Conservation (phyloP, 2,797 vertebrate species). For the Microchirus variegatus region DNA sequence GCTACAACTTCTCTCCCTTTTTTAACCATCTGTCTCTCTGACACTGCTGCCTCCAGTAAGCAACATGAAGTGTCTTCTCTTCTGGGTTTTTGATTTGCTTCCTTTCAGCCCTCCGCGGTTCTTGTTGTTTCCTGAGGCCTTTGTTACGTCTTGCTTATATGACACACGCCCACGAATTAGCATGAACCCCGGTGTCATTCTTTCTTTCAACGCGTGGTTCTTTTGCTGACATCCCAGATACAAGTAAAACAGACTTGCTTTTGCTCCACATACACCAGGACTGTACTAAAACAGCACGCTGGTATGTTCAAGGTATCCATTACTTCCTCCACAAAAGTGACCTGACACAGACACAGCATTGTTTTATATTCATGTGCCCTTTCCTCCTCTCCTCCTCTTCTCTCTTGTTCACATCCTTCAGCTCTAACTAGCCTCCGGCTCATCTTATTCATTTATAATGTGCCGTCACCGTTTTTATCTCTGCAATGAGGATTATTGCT, state of each 20-base stretch:
- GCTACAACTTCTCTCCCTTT: slow-evolving; percentile 15
- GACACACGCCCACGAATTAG: background rate
- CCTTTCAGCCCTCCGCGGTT: slow-evolving; percentile 17
- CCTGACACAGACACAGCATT: slow-evolving; percentile 37
- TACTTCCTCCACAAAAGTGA: slow-evolving; percentile 49
- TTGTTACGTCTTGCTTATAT: background rate
- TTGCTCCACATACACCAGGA: too few species aligned
- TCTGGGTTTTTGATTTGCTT: slow-evolving; percentile 32
- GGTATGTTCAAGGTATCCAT: slow-evolving; percentile 47
- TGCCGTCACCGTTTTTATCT: slow-evolving; percentile 33
- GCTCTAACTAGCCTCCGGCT: slow-evolving; percentile 35
- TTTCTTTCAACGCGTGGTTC: slow-evolving; percentile 29
- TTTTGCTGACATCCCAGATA: slow-evolving; percentile 28
- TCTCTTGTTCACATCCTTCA: slow-evolving; percentile 31
- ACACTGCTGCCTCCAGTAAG: slow-evolving; percentile 14
- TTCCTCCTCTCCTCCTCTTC: slow-evolving; percentile 27
- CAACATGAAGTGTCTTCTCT: slow-evolving; percentile 13
- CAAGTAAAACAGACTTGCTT: slow-evolving; percentile 7
- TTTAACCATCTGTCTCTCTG: slow-evolving; percentile 13
- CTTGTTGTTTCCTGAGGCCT: slow-evolving; percentile 19
- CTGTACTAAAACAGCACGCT: slow-evolving; percentile 6
- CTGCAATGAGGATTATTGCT: slow-evolving; percentile 19
- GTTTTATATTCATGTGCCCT: slow-evolving; percentile 36
- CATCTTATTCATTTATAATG: slow-evolving; percentile 45
- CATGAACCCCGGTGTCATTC: background rate